Base-by-base conservation (phyloP, 2,888 invertebrate genomes). In the Ophion ventricosus region DNA sequence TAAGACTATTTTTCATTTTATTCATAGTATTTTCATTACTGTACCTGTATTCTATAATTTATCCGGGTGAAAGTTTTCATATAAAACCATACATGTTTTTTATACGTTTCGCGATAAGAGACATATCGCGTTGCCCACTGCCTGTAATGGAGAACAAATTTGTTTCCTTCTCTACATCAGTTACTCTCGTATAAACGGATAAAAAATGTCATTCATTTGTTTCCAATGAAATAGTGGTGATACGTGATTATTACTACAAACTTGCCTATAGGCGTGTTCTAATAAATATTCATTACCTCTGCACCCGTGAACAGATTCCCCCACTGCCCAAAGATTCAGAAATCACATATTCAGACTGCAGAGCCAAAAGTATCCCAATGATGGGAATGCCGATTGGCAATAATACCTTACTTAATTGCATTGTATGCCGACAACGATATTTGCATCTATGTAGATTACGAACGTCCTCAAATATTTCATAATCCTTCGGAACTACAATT, bases 71-170 rank as follows among this genome's bases (percentile, higher is more conserved):
- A 43, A 23, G 7, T 56, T 63, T 57, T 69, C 40, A n/a, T 54
- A n/a, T 56, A 63, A 57, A 74, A 25, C 73, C 40, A 57, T 1
- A 1, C 20, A n/a, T 64, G 70, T n/a, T 70, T 70, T 29, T 29
- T 80, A 59, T 75, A 83, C 2, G 73, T 63, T 17, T 83, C 79
- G 7, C 1, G 40, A 59, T 79, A 80, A 57, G 43, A 74, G n/a
- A 75, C 70, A 0, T 7, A 54, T 23, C 57, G 63, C 23, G 26
- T 49, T 25, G 0, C 7, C 7, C 2, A 8, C 1, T 11, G n/a
- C 1, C 83, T 83, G 54, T 66, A 56, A 75, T 70, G 2, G n/a
- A 11, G 56, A 61, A 64, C 10, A 4, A 61, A 54, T 70, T 54
- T 59, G 17, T 26, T 7, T 20, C 5, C 11, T 29, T 40, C 1